A percentile compares a stretch with the other conserved stretches of the same genome.
Evolutionary conservation across 2,113 vertebrate species (phyloP).

Genomic region (Indicator maculatus): DNA sequence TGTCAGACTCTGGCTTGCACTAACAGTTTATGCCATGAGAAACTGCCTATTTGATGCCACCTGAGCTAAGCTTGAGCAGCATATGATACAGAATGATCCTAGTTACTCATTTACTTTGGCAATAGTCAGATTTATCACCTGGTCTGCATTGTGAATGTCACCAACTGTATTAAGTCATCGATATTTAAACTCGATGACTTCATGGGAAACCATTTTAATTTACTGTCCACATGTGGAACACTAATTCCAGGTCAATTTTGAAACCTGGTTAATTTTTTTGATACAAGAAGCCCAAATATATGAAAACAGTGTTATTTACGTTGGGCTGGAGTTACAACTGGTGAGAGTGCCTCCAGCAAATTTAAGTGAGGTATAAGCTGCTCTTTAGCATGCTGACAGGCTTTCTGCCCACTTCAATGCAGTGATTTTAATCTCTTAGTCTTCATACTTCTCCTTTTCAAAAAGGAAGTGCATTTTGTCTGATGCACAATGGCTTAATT

Average conservation of each 20-base stretch:
- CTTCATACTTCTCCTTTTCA: neutral
- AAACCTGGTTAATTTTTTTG: neutral
- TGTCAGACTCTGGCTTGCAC: constrained; percentile 4
- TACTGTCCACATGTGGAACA: neutral
- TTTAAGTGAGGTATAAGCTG: neutral
- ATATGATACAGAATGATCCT: neutral
- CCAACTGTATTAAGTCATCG: neutral
- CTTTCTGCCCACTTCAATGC: neutral
- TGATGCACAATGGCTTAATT: neutral
- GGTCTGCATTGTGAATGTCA: neutral
- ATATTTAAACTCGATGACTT: constrained; percentile 27
- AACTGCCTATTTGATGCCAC: neutral
- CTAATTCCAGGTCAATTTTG: neutral
- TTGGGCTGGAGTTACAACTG: neutral
- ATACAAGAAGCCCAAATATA: neutral
- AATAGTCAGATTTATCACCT: neutral
- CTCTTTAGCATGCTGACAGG: neutral
- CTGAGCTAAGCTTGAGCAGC: neutral
- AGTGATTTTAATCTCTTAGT: neutral
- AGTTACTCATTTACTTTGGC: neutral
- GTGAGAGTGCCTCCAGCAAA: neutral
- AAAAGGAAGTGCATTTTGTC: neutral
- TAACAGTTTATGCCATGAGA: neutral
- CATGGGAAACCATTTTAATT: constrained; percentile 1
- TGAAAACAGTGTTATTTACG: neutral